Percentiles rank a stretch among this genome's conserved stretches.
Conservation (phyloP, 2,797 vertebrate genomes). For the Hemitrygon akajei region DNA sequence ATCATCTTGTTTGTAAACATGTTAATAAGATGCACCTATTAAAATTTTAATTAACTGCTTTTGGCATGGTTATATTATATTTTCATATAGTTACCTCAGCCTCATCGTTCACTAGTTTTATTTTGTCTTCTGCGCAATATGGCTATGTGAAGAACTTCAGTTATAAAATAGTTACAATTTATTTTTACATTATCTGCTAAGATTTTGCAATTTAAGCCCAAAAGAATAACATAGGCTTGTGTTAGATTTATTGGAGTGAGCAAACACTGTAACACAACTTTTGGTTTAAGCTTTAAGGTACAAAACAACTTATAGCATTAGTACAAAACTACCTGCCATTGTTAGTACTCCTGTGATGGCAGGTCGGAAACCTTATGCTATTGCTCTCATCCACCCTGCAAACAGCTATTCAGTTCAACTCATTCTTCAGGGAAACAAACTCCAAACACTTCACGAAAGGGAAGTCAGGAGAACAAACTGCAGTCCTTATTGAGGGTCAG, state of each 20-base stretch:
- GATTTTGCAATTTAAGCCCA: background rate
- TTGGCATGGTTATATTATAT: background rate
- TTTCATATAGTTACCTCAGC: slow-evolving; percentile 14
- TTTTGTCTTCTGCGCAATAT: slow-evolving; percentile 10
- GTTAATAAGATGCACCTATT: background rate
- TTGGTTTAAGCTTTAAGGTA: background rate
- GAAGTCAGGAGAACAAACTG: too few relatives aligned
- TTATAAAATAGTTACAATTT: background rate
- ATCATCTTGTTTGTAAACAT: background rate
- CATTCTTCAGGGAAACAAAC: background rate
- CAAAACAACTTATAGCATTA: too few relatives aligned
- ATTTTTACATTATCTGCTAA: background rate
- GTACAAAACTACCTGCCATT: too few relatives aligned
- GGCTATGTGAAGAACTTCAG: background rate
- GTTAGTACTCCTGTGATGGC: background rate
- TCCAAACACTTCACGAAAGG: too few relatives aligned
- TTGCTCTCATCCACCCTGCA: background rate
- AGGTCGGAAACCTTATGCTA: too few relatives aligned
- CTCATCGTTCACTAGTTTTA: slow-evolving; percentile 31
- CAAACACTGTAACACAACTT: background rate
- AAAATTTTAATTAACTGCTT: background rate
- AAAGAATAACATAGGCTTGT: background rate
- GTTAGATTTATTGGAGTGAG: background rate
- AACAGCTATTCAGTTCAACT: background rate
- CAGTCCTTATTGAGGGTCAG: too few relatives aligned